These are phyloP conservation scores for Drosophila engyochracea DNA, from an alignment of 2,888 invertebrate genomes.

Conservation along the genomic window DNA sequence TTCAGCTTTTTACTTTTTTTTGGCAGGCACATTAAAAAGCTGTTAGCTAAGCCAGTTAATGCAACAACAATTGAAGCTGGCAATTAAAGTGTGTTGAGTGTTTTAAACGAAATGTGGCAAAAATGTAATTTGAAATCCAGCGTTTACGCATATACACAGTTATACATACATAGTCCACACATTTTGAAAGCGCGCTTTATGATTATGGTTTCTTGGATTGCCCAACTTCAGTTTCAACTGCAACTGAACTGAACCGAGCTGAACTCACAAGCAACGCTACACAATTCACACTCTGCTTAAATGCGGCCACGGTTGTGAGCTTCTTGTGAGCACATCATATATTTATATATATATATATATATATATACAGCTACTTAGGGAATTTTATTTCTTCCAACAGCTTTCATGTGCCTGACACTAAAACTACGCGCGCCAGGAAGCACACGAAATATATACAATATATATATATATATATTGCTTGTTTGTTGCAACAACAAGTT, in stretches of 20 bases:
- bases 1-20: slow-evolving; percentile 12
- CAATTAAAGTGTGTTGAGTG: slow-evolving; percentile 70
- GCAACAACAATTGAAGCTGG: slow-evolving; percentile 67
- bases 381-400: slow-evolving; percentile 62
- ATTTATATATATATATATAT: background rate
- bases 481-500: slow-evolving; percentile 54
- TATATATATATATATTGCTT: background rate
- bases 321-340: slow-evolving; percentile 3
- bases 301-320: slow-evolving; percentile 62
- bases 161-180: slow-evolving; percentile 26
- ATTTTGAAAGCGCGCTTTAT: slow-evolving; percentile 76
- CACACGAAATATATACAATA: slow-evolving; percentile 24
- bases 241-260: slow-evolving; percentile 50
- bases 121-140: slow-evolving; percentile 67
- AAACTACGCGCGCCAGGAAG: slow-evolving; percentile 53
- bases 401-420: slow-evolving; percentile 64
- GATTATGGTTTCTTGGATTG: slow-evolving; percentile 67
- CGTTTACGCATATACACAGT: background rate
- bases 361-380: slow-evolving; percentile 20
- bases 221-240: slow-evolving; percentile 57
- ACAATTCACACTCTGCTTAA: slow-evolving; percentile 56
- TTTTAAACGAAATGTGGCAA: slow-evolving; percentile 72
- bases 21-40: slow-evolving; percentile 48
- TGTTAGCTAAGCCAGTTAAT: slow-evolving; percentile 60
- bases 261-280: slow-evolving; percentile 45